A percentile compares a stretch with the other conserved stretches of the same genome.
These are phyloP conservation scores for Apamea sordens DNA, from an alignment of 2,888 invertebrate genomes.

Conservation along the genomic window DNA sequence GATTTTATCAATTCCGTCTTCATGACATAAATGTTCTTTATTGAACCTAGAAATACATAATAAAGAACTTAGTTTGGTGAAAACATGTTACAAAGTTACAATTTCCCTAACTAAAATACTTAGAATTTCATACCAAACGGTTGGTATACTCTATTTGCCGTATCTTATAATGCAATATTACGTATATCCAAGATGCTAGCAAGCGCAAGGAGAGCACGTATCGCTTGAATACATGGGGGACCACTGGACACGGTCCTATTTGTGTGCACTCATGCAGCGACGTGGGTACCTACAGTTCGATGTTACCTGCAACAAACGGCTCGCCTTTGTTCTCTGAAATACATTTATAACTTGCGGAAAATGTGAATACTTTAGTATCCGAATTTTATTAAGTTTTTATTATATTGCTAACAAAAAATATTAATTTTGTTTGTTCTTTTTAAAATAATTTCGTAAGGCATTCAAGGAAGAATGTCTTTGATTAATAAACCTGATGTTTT, in stretches of 20 bases:
- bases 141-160: constrained; percentile 1
- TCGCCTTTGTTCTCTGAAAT: constrained; percentile 7
- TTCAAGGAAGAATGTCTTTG: background rate
- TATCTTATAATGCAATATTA: constrained; percentile 39
- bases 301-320: constrained; percentile 30
- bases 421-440: background rate
- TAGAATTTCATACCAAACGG: constrained; percentile 3
- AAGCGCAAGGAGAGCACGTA: constrained; percentile 29
- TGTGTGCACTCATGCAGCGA: constrained; percentile 43
- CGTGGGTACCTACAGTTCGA: constrained; percentile 12
- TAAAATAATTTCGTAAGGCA: background rate
- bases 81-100: constrained; percentile 15
- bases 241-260: constrained; percentile 40
- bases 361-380: background rate
- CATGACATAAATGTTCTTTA: background rate
- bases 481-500: background rate
- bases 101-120: constrained; percentile 20
- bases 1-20: background rate
- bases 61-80: background rate
- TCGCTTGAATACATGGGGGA: constrained; percentile 20
- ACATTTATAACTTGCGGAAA: background rate
- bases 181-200: constrained; percentile 34
- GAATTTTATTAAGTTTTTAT: background rate
- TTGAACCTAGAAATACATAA: background rate
- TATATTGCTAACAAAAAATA: background rate